Conservation (phyloP, 2,888 invertebrate genomes). For the Protodeltote pygarga region DNA sequence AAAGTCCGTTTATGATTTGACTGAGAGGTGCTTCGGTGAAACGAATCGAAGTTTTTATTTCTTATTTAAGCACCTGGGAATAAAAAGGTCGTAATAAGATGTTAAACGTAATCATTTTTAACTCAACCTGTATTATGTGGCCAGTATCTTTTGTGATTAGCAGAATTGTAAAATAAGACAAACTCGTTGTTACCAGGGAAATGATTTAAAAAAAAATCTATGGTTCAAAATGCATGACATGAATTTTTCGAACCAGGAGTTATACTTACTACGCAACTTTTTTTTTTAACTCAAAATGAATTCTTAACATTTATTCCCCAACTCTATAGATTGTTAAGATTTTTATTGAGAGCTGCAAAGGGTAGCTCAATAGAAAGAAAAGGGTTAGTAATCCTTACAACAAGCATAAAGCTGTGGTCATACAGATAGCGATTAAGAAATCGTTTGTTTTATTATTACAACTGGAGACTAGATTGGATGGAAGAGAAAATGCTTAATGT, state of each 20-base stretch:
- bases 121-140: no score
- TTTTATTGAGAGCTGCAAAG: slow-evolving; percentile 41
- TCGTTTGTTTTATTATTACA: no score
- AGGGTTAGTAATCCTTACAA: slow-evolving; percentile 67
- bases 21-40: slow-evolving; percentile 73
- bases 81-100: slow-evolving; percentile 49
- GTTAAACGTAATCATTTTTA: slow-evolving; percentile 43
- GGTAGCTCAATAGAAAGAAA: slow-evolving; percentile 53
- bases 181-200: no score
- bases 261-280: neutral
- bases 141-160: no score
- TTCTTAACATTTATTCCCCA: slow-evolving; percentile 4
- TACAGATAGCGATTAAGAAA: slow-evolving; percentile 20
- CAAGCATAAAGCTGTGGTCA: slow-evolving; percentile 37
- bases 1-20: slow-evolving; percentile 66
- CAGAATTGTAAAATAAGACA: no score
- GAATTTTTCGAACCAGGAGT: no score
- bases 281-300: neutral
- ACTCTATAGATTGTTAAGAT: slow-evolving; percentile 31
- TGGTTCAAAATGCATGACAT: no score
- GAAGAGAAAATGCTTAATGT: no score
- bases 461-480: no score
- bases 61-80: slow-evolving; percentile 65
- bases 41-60: slow-evolving; percentile 79
- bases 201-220: no score